Percentiles rank a stretch among this genome's conserved stretches.
Conservation (phyloP, 2,888 invertebrate genomes). For the Nudaria mundana region DNA sequence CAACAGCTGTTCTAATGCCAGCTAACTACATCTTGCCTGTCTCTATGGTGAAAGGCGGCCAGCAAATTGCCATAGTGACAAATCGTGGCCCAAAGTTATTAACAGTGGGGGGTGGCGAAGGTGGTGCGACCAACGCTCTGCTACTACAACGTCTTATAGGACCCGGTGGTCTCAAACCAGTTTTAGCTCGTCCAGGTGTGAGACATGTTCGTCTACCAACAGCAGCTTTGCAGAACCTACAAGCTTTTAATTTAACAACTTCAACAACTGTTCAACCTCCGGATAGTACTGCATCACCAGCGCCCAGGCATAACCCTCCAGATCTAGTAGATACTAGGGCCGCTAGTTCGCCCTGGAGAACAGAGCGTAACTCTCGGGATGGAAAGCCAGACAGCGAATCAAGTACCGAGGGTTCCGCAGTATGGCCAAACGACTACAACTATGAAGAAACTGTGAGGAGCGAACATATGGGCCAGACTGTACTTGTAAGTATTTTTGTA, state of each 20-base stretch:
- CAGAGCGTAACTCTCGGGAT: conserved; percentile 51
- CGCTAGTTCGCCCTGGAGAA: conserved; percentile 60
- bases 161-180: conserved; percentile 81
- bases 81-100: conserved; percentile 83
- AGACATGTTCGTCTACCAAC: conserved; percentile 75
- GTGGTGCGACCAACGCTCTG: conserved; percentile 82
- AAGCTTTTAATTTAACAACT: conserved; percentile 61
- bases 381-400: conserved; percentile 58
- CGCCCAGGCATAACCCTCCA: conserved; percentile 57
- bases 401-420: conserved; percentile 67
- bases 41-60: conserved; percentile 86
- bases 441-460: conserved; percentile 69
- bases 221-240: conserved; percentile 68
- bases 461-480: conserved; percentile 69
- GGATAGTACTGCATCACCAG: conserved; percentile 58
- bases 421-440: conserved; percentile 67
- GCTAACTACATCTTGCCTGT: conserved; percentile 87
- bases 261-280: conserved; percentile 55
- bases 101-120: conserved; percentile 69
- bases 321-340: conserved; percentile 64
- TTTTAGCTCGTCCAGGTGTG: conserved; percentile 78
- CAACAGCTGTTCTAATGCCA: conserved; percentile 86
- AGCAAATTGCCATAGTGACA: conserved; percentile 87
- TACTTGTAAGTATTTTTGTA: conserved; percentile 60
- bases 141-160: conserved; percentile 85